These are phyloP conservation scores for Arenaria interpres DNA, from an alignment of 2,113 vertebrate species.

Conservation along the genomic window DNA sequence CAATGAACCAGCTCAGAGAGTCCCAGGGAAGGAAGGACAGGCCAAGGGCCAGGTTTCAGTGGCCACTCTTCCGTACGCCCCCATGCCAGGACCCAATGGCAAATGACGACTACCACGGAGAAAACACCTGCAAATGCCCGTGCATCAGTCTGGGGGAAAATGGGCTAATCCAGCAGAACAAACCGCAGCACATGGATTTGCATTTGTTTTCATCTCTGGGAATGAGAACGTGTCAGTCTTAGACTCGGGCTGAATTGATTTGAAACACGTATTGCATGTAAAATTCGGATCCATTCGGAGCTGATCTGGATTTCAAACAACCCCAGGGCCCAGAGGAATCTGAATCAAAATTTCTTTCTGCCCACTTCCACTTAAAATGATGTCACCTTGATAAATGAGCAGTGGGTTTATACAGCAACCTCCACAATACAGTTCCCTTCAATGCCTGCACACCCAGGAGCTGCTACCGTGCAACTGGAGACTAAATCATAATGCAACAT, in stretches of 20 bases:
- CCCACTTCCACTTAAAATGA: not conserved
- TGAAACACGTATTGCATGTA: not conserved
- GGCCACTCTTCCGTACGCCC: not conserved
- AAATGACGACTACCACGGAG: not conserved
- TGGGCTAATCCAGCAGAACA: not conserved
- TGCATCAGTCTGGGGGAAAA: not conserved
- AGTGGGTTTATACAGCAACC: not conserved
- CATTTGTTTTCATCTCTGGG: slow-evolving; percentile 2
- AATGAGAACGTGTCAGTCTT: not conserved
- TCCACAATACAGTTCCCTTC: not conserved
- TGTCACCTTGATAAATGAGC: not conserved
- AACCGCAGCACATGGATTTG: not conserved
- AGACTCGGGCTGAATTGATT: not conserved
- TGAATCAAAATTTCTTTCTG: not conserved
- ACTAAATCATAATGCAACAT: not conserved
- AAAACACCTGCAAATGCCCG: not conserved
- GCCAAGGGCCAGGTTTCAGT: not conserved
- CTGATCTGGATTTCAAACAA: not conserved
- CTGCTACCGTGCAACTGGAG: not conserved
- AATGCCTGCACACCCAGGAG: not conserved
- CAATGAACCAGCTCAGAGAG: not conserved
- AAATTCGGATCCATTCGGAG: not conserved
- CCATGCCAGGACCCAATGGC: not conserved
- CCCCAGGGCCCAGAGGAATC: not conserved
- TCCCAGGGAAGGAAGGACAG: not conserved